A percentile compares a stretch with the other conserved stretches of the same genome.
phyloP scores from a whole-genome alignment of 2,888 invertebrate genomes.

The Drosophila kambysellisi region DNA sequence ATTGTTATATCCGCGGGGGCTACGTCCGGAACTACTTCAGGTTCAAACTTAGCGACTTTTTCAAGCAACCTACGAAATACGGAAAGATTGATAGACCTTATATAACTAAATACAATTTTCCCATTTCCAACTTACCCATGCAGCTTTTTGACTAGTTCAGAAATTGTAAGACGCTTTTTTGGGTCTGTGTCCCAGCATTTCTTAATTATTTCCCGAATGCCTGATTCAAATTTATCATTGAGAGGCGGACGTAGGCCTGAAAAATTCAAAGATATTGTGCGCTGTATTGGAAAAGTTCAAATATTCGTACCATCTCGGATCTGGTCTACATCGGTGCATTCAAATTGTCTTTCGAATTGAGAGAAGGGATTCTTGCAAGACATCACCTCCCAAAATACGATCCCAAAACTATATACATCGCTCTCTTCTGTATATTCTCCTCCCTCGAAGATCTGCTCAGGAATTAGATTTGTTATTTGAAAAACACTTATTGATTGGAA shows the following conservation, averaged over 20 bases:
- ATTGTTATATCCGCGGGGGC: not conserved
- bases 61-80: not conserved
- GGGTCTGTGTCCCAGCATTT: not conserved
- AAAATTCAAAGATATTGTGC: not conserved
- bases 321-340: too few relatives aligned
- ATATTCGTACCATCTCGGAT: not conserved
- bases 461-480: not conserved
- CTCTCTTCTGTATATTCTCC: not conserved
- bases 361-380: not conserved
- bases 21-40: not conserved
- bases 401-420: slow-evolving; percentile 13
- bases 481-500: not conserved
- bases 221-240: not conserved
- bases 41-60: not conserved
- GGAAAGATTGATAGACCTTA: not conserved
- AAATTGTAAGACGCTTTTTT: not conserved
- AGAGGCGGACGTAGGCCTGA: slow-evolving; percentile 3
- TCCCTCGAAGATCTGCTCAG: not conserved
- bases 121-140: not conserved
- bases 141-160: not conserved
- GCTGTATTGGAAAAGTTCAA: not conserved
- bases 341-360: too few relatives aligned
- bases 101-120: not conserved
- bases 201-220: not conserved
- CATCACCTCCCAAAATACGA: slow-evolving; percentile 10